Percentiles rank a stretch among this genome's conserved stretches.
These are phyloP conservation scores for Mythimna vitellina DNA, from an alignment of 2,888 invertebrate genomes.

Conservation along the genomic window DNA sequence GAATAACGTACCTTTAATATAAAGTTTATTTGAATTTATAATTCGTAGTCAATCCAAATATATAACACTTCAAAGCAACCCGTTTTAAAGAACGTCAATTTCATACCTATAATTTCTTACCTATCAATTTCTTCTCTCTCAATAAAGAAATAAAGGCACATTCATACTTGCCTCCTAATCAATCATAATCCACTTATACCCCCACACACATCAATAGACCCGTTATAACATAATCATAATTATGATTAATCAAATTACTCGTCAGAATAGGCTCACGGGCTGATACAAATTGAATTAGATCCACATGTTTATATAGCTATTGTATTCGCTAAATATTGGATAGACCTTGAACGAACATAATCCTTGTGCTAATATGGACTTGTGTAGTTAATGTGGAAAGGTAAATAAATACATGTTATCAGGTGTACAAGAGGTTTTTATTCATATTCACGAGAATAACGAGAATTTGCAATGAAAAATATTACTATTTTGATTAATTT, in stretches of 20 bases:
- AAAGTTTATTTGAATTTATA: too few relatives aligned
- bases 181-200: slow-evolving; percentile 1
- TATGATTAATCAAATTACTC: slow-evolving; percentile 27
- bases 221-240: slow-evolving; percentile 18
- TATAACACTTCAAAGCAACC: too few relatives aligned
- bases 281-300: slow-evolving; percentile 27
- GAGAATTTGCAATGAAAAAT: too few relatives aligned
- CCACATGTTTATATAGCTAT: slow-evolving; percentile 5
- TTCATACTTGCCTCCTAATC: background rate
- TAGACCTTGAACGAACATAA: slow-evolving; percentile 1
- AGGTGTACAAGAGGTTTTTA: too few relatives aligned
- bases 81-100: too few relatives aligned
- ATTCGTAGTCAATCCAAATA: too few relatives aligned
- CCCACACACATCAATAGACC: slow-evolving; percentile 12
- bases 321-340: slow-evolving; percentile 26
- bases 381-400: background rate
- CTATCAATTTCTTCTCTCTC: background rate
- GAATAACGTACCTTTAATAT: too few relatives aligned
- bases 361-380: background rate
- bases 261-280: slow-evolving; percentile 10
- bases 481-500: too few relatives aligned
- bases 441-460: too few relatives aligned
- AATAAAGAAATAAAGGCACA: background rate
- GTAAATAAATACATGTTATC: background rate
- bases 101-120: too few relatives aligned